Evolutionary conservation across 2,113 vertebrate genomes (phyloP), one percentile per base, ranked within the genome.

Genomic region (Anguilla rostrata): DNA sequence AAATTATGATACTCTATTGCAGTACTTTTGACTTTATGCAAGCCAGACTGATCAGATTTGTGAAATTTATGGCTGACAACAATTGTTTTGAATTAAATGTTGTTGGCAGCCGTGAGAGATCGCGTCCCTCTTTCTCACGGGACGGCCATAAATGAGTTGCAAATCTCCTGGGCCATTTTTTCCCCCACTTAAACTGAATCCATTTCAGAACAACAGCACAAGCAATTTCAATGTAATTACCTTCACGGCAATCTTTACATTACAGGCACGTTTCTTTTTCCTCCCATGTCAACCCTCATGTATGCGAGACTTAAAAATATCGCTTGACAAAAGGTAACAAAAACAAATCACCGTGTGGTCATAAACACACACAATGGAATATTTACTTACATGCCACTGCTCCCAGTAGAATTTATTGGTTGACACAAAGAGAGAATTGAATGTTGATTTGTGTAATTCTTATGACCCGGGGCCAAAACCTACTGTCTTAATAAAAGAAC

Each of bases 191-290:
- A 83, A 87, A 83, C 86, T 83, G 86, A 87, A 71, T 83, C 26
- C 63, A 87, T 87, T 66, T 87, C 78, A 78, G 82, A 78, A 40
- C 71, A 87, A 83, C 83, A 87, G 83, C 82, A 84, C 63, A 87
- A 81, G 63, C 82, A 83, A 87, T 87, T 87, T 83, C 81, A 78
- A 56, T 87, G 63, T 83, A 78, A 87, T 87, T 87, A 83, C 60
- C 18, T 26, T 83, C 83, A 83, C 39, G 15, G 18, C 41, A 66
- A 71, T 39, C 63, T 39, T 43, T 56, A 83, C 39, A 53, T 78
- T 71, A 26, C 26, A 22, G 66, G n/a, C 43, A 26, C 9, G 43
- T 63, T 41, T 53, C 49, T 53, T 53, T 14, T 14, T 78, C 40
- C 29, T 71, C 15, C 39, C 75, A 43, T 75, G 75, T 87, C 71